Evolutionary conservation across 2,888 invertebrate species (phyloP).

Genomic region (Asteroscopus sphinx): DNA sequence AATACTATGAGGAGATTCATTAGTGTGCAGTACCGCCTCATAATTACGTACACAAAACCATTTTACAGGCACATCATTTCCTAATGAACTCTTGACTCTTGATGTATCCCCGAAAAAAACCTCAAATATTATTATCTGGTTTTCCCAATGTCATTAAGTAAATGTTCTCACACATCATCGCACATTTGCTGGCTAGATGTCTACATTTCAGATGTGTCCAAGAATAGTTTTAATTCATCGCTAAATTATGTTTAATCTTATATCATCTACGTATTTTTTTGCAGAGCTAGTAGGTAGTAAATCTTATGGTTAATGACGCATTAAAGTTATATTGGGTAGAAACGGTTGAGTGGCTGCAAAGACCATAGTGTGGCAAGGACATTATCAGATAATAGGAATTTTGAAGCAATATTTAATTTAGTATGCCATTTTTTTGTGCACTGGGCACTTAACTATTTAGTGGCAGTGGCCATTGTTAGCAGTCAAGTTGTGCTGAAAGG

Average conservation of each 20-base stretch:
- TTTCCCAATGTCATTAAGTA: conserved; percentile 24
- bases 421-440: conserved; percentile 34
- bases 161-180: conserved; percentile 41
- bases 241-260: conserved; percentile 21
- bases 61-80: neutral
- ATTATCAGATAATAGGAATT: conserved; percentile 27
- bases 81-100: conserved; percentile 12
- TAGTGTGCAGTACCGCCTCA: neutral
- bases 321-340: conserved; percentile 13
- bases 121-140: conserved; percentile 13
- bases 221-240: conserved; percentile 26
- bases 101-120: conserved; percentile 17
- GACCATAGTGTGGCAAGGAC: too few relatives aligned
- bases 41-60: neutral
- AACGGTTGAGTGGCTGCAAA: conserved; percentile 18
- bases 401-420: conserved; percentile 22
- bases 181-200: conserved; percentile 39
- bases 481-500: conserved; percentile 41
- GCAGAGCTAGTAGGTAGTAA: conserved; percentile 5
- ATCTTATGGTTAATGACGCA: conserved; percentile 22
- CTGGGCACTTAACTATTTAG: conserved; percentile 24
- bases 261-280: conserved; percentile 8
- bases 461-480: conserved; percentile 43
- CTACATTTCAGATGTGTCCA: conserved; percentile 25
- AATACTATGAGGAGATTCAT: conserved; percentile 3